A percentile compares a stretch with the other conserved stretches of the same genome.
Evolutionary conservation across 2,888 invertebrate species (phyloP).

Genomic region (Plebejus argus): DNA sequence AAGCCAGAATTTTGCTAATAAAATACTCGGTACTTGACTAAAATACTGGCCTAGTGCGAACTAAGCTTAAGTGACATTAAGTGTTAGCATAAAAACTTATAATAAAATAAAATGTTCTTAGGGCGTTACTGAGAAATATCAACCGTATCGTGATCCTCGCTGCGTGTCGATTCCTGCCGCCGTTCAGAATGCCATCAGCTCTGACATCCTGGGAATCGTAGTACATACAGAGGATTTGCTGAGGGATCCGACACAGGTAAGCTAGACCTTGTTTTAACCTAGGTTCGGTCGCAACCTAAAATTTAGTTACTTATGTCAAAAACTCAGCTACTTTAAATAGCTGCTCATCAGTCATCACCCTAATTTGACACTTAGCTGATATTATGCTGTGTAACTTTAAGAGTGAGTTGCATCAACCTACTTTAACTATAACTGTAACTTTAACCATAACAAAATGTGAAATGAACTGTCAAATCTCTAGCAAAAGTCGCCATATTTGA

Average conservation of each 20-base stretch:
- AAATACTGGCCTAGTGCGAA: no score
- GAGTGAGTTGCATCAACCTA: no score
- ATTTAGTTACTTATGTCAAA: neutral
- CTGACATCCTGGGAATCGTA: constrained; percentile 93
- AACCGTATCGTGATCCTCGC: constrained; percentile 91
- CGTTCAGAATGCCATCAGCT: constrained; percentile 89
- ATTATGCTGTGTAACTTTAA: no score
- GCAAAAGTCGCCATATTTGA: no score
- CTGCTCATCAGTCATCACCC: no score
- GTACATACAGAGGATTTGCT: constrained; percentile 96
- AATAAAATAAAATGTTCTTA: constrained; percentile 37
- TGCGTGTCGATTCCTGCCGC: constrained; percentile 91
- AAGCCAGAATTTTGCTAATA: no score
- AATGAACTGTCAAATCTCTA: no score
- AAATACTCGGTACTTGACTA: no score
- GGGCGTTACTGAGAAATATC: constrained; percentile 81
- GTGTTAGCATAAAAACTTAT: neutral
- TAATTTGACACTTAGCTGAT: no score
- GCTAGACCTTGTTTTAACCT: neutral
- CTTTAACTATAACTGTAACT: no score
- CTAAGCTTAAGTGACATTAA: no score
- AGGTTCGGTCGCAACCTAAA: neutral
- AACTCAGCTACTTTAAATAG: neutral
- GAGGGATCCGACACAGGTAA: constrained; percentile 89
- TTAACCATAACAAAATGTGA: no score